phyloP scores from a whole-genome alignment of 1,140 invertebrate species.

The Daktulosphaira vitifoliae region DNA sequence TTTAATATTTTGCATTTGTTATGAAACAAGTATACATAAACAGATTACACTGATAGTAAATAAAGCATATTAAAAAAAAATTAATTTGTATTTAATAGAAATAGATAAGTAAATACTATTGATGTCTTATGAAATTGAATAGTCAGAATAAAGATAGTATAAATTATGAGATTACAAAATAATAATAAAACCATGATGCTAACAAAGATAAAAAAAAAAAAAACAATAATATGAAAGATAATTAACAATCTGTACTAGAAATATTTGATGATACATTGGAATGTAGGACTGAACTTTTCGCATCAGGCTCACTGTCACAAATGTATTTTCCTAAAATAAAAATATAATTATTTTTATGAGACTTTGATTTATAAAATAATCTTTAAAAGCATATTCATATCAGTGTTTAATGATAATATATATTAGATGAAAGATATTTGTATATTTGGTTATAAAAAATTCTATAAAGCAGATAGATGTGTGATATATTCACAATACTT shows the following conservation, averaged over 20 bases:
- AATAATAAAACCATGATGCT: too few relatives aligned
- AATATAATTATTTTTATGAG: conserved; percentile 35
- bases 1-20: too few relatives aligned
- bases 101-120: too few relatives aligned
- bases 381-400: not conserved
- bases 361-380: not conserved
- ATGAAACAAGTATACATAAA: too few relatives aligned
- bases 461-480: not conserved
- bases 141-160: too few relatives aligned
- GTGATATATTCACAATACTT: not conserved
- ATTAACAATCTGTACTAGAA: conserved; percentile 15
- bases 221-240: conserved; percentile 13
- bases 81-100: too few relatives aligned
- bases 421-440: too few relatives aligned
- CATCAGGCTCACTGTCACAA: conserved; percentile 70
- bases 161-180: too few relatives aligned
- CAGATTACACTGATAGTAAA: too few relatives aligned
- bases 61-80: too few relatives aligned
- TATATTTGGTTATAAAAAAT: not conserved
- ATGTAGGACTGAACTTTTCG: conserved; percentile 37
- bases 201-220: too few relatives aligned
- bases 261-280: conserved; percentile 21
- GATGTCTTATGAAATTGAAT: too few relatives aligned
- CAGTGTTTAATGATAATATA: not conserved
- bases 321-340: conserved; percentile 65